Conservation (phyloP, 2,888 invertebrate species). For the Eristalis arbustorum region DNA sequence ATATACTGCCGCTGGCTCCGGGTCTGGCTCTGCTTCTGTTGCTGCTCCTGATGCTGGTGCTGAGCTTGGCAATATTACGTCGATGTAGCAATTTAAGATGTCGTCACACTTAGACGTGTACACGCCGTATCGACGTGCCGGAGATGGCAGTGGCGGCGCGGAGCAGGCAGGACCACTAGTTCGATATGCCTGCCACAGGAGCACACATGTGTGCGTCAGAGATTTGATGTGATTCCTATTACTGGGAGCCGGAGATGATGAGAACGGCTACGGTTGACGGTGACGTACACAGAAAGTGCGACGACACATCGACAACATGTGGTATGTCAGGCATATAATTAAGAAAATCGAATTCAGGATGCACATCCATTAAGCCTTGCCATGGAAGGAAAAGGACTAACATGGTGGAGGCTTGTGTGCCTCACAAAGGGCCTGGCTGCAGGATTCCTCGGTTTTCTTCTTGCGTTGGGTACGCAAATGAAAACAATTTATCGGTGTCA, state of each 20-base stretch:
- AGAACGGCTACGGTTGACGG: slow-evolving; percentile 11
- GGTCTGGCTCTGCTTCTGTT: neutral
- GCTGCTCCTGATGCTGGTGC: slow-evolving; percentile 15
- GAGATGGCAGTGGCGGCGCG: neutral
- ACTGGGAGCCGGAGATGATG: slow-evolving; percentile 22
- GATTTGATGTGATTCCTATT: slow-evolving; percentile 61
- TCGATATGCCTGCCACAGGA: neutral
- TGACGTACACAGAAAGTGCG: neutral
- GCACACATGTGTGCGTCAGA: slow-evolving; percentile 30
- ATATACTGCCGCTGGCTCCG: slow-evolving; percentile 19
- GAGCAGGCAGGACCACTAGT: no score
- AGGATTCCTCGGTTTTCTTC: slow-evolving; percentile 39
- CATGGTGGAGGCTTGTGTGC: slow-evolving; percentile 9
- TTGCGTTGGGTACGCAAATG: slow-evolving; percentile 58
- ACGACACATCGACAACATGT: slow-evolving; percentile 42
- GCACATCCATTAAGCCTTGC: slow-evolving; percentile 60
- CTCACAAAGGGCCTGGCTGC: slow-evolving; percentile 36
- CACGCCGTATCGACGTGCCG: neutral
- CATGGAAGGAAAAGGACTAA: slow-evolving; percentile 6
- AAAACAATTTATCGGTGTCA: slow-evolving; percentile 56
- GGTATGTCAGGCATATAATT: slow-evolving; percentile 62
- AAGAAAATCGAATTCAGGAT: slow-evolving; percentile 69
- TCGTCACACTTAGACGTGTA: slow-evolving; percentile 44
- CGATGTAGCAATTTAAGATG: slow-evolving; percentile 64
- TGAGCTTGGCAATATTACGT: slow-evolving; percentile 58